Evolutionary conservation across 2,797 vertebrate genomes (phyloP).

Genomic region (Mormyrops boulengeri): DNA sequence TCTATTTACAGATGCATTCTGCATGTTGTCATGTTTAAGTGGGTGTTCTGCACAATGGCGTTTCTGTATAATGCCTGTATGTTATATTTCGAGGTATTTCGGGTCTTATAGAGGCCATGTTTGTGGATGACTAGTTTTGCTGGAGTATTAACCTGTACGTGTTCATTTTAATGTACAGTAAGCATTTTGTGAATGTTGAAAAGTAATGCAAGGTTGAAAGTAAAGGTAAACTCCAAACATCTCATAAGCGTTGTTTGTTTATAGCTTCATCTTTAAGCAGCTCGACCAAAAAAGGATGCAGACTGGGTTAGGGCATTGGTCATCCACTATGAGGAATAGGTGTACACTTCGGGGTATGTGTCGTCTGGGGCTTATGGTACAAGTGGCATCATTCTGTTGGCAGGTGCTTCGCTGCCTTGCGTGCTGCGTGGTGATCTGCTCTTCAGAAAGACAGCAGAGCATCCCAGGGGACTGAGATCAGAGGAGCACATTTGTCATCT

Average conservation of each 20-base stretch:
- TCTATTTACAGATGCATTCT: background rate
- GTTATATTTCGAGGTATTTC: background rate
- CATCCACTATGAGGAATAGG: background rate
- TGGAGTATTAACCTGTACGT: background rate
- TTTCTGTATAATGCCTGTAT: background rate
- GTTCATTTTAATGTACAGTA: background rate
- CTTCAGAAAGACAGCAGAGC: background rate
- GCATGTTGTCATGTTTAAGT: background rate
- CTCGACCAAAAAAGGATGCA: background rate
- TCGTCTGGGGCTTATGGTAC: background rate
- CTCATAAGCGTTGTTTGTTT: background rate
- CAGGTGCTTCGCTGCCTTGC: background rate
- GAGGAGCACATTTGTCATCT: background rate
- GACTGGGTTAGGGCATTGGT: background rate
- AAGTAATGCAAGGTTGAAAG: background rate
- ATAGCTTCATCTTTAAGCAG: background rate
- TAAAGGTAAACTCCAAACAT: background rate
- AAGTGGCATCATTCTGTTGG: background rate
- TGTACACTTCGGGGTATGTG: background rate
- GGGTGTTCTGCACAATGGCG: background rate
- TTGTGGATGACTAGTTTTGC: background rate
- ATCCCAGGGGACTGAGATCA: background rate
- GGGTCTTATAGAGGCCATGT: background rate
- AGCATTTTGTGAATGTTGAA: background rate
- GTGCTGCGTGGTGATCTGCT: background rate